A percentile compares a stretch with the other conserved stretches of the same genome.
Conservation (phyloP, 1,140 invertebrate genomes). For the Marisa cornuarietis region DNA sequence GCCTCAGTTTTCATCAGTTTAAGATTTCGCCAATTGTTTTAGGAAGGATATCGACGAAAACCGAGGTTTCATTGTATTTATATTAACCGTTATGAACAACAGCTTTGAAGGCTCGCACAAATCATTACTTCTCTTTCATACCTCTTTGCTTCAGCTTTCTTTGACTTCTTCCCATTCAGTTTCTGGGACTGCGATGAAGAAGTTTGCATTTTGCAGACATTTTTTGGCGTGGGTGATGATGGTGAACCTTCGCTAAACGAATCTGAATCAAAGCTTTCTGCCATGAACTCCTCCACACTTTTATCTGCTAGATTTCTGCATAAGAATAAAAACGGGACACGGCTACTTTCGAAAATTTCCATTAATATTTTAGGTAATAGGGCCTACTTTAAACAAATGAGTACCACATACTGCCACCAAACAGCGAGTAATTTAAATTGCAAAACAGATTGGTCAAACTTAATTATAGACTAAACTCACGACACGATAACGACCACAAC, state of each 20-base stretch:
- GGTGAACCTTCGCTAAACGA: slow-evolving; percentile 17
- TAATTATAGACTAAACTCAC: too few species aligned
- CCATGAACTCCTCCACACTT: slow-evolving; percentile 48
- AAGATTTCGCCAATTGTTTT: too few species aligned
- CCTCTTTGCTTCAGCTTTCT: neutral
- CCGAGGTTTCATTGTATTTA: too few species aligned
- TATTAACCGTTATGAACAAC: too few species aligned
- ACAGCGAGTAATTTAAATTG: neutral
- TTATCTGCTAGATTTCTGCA: slow-evolving; percentile 44
- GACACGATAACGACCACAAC: too few species aligned
- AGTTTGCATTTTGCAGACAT: neutral
- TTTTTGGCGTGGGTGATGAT: neutral
- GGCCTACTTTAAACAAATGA: too few species aligned
- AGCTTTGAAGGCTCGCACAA: too few species aligned
- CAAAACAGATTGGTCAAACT: neutral
- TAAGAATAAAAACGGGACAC: neutral
- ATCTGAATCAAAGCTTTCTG: slow-evolving; percentile 34
- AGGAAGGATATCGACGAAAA: too few species aligned
- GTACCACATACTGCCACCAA: neutral
- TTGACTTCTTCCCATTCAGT: neutral
- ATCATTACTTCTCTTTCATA: neutral
- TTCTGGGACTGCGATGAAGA: neutral
- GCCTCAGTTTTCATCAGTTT: too few species aligned
- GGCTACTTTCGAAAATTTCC: neutral
- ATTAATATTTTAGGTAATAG: neutral